Conservation (phyloP, 2,888 invertebrate species). For the Nemotelus nigrinus region DNA sequence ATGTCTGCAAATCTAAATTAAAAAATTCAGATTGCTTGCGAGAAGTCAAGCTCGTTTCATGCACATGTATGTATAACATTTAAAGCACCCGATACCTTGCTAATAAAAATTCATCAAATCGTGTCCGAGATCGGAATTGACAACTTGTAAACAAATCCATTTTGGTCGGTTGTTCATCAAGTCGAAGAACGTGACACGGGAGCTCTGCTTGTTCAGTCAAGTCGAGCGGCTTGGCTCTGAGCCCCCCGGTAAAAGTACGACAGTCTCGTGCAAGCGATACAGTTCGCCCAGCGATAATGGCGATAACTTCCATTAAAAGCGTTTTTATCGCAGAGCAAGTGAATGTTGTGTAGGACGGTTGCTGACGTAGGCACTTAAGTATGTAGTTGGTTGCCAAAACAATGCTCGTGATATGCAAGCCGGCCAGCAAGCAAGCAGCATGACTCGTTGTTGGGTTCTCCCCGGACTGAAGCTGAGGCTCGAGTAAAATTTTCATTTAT, state of each 20-base stretch:
- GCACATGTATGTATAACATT: background rate
- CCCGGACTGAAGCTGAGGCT: background rate
- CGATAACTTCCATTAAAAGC: constrained; percentile 24
- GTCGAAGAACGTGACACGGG: background rate
- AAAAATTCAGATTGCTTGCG: no score
- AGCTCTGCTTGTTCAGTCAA: no score
- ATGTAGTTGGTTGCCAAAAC: background rate
- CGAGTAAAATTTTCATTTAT: constrained; percentile 19
- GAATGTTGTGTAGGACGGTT: constrained; percentile 1
- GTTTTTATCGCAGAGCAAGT: background rate
- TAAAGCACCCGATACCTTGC: background rate
- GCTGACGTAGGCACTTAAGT: background rate
- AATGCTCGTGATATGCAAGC: background rate
- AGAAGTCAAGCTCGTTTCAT: no score
- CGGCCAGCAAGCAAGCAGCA: background rate
- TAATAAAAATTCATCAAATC: constrained; percentile 32
- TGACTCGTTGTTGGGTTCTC: background rate
- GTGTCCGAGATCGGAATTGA: constrained; percentile 33
- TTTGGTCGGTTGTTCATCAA: background rate
- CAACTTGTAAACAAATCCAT: constrained; percentile 42
- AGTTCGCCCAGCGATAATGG: background rate
- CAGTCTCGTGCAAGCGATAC: constrained; percentile 21
- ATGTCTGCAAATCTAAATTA: no score
- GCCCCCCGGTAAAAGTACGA: background rate
- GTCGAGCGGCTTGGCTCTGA: background rate